Base-by-base conservation (phyloP, 2,113 vertebrate species). In the Proteles cristata region DNA sequence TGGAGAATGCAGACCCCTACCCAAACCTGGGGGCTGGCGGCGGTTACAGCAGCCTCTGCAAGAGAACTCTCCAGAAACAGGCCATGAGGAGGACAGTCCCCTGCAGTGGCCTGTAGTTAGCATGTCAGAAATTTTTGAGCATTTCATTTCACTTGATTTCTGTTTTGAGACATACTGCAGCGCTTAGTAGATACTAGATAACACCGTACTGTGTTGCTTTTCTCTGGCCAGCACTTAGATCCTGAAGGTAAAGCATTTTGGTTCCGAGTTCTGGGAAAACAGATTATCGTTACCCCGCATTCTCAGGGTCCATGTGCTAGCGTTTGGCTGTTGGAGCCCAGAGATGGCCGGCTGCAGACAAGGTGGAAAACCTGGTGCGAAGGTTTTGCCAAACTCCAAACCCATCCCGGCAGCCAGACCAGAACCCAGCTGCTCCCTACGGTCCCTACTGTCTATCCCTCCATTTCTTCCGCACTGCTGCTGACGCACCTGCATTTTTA, bases 71-170 rank as follows among this genome's bases (percentile, higher is more conserved):
- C 63, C 61, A 69, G 48, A 10, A 43, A 21, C 92, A 87, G 53
- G 1, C 35, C 2, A 11, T 17, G 25, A 26, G 25, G 19, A 55
- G 0, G 4, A 43, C 5, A 1, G 35, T 17, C 0, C 11, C 23
- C 5, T 31, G 82, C 23, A 3, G 53, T 15, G 33, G 11, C 0
- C 12, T 90, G 25, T 11, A 0, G 1, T 1, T 19, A 93, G 10
- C 12, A 2, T 3, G 1, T 35, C 58, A 55, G 61, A 94, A 74
- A 69, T 61, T 81, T 71, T 31, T 53, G 35, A 48, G 17, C 25
- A 28, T 73, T 74, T 71, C 65, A 48, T 35, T 79, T 21, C 14
- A 74, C 92, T 82, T 65, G 21, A n/a, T 63, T 45, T 45, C 61
- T 82, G 9, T 21, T 73, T 74, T 43, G 69, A 33, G 23, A 21